Base-by-base conservation (phyloP, 2,888 invertebrate genomes). In the Lomographa bimaculata region DNA sequence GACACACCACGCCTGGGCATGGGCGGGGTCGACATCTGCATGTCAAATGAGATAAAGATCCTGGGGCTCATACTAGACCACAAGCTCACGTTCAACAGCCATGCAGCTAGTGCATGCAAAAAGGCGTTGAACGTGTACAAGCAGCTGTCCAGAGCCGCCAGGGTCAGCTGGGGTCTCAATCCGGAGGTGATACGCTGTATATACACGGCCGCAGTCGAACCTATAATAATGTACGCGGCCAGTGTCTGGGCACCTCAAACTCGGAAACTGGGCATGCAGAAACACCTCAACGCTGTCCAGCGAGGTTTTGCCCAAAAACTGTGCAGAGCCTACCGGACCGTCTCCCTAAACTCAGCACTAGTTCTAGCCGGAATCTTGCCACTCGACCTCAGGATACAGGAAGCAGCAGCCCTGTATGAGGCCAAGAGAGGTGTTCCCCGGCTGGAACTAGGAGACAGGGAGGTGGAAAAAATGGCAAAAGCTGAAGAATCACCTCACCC, bases 331-430 rank as follows among this genome's bases (percentile, higher is more conserved):
- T 40, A 46, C 20, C 9, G 44, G 0, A 54, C 54, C 0, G 42
- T 40, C 2, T 54, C 54, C 1, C 39, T 51, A 1, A 40, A 42
- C 10, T 29, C 54, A 5, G 44, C 45, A 1, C 33, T 46, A 8
- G 3, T 37, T 1, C 12, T 46, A 19, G 8, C 39, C 0, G 45
- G 45, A 6, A 6, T 39, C 5, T 19, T 45, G 1, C 46, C 46
- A 1, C 26, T 46, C 0, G 41, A 46, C 23, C 12, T 46, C 1
- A 10, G 41, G 7, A 25, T 46, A n/a, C 24, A 24, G 5, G 43
- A 40, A 20, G 20, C 30, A 14, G 33, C 39, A n/a, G n/a, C 23
- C 5, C 11, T 46, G 0, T 46, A 26, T 14, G 19, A 29, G 6
- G 26, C 24, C 1, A 41, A 24, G 12, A 33, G 29, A 5, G 44